Conservation (phyloP, 2,888 invertebrate genomes). For the Athalia cordata region DNA sequence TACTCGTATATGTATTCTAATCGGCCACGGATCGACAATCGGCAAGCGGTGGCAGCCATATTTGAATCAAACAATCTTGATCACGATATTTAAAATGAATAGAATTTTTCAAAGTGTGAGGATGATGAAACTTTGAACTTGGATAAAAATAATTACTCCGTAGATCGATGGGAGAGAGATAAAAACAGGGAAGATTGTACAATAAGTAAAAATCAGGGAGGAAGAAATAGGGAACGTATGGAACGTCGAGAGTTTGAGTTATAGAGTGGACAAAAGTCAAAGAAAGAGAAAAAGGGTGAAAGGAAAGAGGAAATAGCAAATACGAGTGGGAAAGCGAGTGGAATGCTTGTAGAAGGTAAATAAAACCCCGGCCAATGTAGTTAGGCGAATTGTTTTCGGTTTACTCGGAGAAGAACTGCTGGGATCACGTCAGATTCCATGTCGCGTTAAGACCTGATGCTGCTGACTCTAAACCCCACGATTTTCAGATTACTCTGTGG, state of each 20-base stretch:
- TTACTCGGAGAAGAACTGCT: constrained; percentile 16
- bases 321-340: not conserved
- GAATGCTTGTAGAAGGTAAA: constrained; percentile 33
- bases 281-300: not conserved
- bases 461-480: too few species aligned
- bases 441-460: not conserved
- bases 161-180: not conserved
- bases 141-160: too few species aligned
- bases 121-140: too few species aligned
- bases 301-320: not conserved
- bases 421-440: constrained; percentile 21
- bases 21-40: too few species aligned
- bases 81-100: too few species aligned
- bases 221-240: not conserved
- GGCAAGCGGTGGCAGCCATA: too few species aligned
- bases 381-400: constrained; percentile 38
- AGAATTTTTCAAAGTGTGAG: too few species aligned
- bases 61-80: too few species aligned
- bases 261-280: not conserved
- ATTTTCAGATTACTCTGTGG: too few species aligned
- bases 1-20: too few species aligned
- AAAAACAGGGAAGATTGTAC: constrained; percentile 7
- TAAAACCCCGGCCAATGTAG: constrained; percentile 28
- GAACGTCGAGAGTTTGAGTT: not conserved
- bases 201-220: constrained; percentile 1